Conservation (phyloP, 2,888 invertebrate genomes). For the Hesperia comma region DNA sequence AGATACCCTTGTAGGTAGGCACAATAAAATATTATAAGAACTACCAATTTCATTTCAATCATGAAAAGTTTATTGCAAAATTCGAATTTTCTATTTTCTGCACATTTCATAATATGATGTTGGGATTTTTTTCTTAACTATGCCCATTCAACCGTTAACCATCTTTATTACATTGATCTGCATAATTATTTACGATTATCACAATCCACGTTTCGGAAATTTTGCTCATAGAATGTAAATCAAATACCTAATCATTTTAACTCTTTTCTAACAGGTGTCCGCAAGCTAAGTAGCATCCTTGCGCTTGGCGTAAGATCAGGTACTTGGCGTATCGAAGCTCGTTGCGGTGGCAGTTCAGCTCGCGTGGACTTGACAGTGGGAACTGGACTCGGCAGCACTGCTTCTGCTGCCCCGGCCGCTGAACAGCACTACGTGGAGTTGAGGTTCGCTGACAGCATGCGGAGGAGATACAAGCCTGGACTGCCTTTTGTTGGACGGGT, state of each 20-base stretch:
- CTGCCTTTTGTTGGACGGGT: constrained; percentile 87
- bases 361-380: constrained; percentile 83
- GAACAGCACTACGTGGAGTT: constrained; percentile 88
- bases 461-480: constrained; percentile 86
- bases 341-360: constrained; percentile 81
- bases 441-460: constrained; percentile 86
- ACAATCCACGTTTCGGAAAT: too few species aligned
- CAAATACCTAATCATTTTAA: neutral
- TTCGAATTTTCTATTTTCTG: too few species aligned
- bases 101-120: too few species aligned
- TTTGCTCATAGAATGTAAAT: too few species aligned
- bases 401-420: constrained; percentile 85
- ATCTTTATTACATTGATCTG: too few species aligned
- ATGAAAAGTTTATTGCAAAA: too few species aligned
- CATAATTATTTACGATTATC: too few species aligned
- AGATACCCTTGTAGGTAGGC: too few species aligned
- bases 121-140: too few species aligned
- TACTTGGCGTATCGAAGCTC: constrained; percentile 82
- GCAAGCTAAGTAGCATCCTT: constrained; percentile 81
- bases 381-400: constrained; percentile 63
- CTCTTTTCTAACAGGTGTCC: constrained; percentile 74
- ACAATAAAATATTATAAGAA: too few species aligned
- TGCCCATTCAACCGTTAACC: too few species aligned
- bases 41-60: too few species aligned
- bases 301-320: constrained; percentile 84